These are phyloP conservation scores for Frankliniella fusca DNA, from an alignment of 2,888 invertebrate species.

Conservation along the genomic window DNA sequence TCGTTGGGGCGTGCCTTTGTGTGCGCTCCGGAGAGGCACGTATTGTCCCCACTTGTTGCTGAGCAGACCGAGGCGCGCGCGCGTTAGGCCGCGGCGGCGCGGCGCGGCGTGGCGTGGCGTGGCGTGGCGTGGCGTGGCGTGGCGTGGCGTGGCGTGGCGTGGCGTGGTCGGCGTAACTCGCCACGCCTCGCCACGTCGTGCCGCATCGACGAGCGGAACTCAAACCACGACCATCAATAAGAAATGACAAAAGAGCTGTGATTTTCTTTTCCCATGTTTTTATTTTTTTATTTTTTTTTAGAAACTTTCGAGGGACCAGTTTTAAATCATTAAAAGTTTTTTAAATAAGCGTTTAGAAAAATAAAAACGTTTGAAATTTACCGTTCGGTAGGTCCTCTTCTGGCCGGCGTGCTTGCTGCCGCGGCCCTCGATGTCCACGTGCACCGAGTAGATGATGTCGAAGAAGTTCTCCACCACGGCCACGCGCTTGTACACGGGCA, in stretches of 20 bases:
- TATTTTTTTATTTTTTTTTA: neutral
- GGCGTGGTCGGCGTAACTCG: no score
- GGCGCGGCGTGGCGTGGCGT: neutral
- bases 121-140: neutral
- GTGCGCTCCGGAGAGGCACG: neutral
- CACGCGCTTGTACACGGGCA: slow-evolving; percentile 81
- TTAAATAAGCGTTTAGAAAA: neutral
- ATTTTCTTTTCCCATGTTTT: neutral
- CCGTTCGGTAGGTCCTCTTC: slow-evolving; percentile 92
- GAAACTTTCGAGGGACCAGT: neutral
- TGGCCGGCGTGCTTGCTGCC: slow-evolving; percentile 94
- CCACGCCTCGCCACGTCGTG: no score
- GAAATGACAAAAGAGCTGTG: neutral
- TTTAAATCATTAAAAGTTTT: neutral
- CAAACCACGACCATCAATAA: no score
- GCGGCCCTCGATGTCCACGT: slow-evolving; percentile 88
- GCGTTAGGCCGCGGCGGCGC: neutral
- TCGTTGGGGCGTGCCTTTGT: neutral
- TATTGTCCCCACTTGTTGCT: slow-evolving; percentile 12
- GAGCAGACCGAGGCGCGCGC: neutral
- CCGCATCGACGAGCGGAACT: no score
- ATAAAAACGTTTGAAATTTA: slow-evolving; percentile 51
- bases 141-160: neutral
- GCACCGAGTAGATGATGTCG: slow-evolving; percentile 92
- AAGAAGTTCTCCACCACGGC: slow-evolving; percentile 97